Base-by-base conservation (phyloP, 2,888 invertebrate genomes). In the Abrostola tripartita region DNA sequence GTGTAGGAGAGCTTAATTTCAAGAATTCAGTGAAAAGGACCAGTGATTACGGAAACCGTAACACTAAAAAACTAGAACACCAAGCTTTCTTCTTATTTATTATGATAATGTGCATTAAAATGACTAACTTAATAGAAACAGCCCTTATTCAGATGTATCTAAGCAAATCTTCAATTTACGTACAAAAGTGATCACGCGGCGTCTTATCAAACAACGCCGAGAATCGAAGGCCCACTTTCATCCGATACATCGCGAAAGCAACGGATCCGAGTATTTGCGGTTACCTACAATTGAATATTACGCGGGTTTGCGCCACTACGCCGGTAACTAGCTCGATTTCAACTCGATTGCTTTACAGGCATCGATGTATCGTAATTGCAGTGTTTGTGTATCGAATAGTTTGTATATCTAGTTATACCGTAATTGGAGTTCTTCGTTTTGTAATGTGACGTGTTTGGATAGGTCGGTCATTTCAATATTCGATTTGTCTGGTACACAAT, bases 251-350 rank as follows among this genome's bases (percentile, higher is more conserved):
- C 87, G 80, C 82, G 89, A 91, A 92, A 90, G 91, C 92, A 90
- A 88, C 91, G 89, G 90, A 90, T 90, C 87, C 82, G 82, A 81
- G 84, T 83, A 88, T 90, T 89, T 93, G 92, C 88, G 92, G 92
- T 93, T 89, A 84, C 85, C 87, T 90, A 90, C 92, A 89, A 93
- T 91, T 92, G 90, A 92, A 92, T 92, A 90, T 89, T 87, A 83
- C 85, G 89, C 85, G 87, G 88, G 90, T 88, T 87, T 79, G 79
- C 82, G 79, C 81, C 82, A 79, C 81, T 82, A 83, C 76, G 57
- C 78, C 50, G 64, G 57, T 74, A 74, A 79, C 72, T 65, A 67
- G 67, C 56, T 75, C 72, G 59, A 71, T 66, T 71, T 79, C 73
- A 77, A 76, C 68, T 78, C 73, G 78, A 81, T 78, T 77, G 71